phyloP scores from a whole-genome alignment of 2,888 invertebrate species.

The Leptopterna dolabrata region DNA sequence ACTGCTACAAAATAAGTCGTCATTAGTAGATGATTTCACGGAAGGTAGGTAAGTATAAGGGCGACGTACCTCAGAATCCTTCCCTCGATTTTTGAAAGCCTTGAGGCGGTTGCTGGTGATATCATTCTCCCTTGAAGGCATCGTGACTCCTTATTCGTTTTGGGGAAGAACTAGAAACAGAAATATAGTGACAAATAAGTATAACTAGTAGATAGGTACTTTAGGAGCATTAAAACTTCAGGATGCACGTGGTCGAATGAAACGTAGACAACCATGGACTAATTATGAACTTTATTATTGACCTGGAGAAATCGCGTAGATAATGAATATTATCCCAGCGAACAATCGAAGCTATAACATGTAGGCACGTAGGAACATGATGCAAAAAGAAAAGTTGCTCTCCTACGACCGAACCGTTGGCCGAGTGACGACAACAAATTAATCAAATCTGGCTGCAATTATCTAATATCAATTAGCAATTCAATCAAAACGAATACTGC shows the following conservation, averaged over 20 bases:
- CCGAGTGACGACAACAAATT: no score
- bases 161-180: background rate
- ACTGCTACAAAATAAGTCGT: no score
- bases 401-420: no score
- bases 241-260: background rate
- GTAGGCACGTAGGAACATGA: background rate
- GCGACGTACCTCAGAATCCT: slow-evolving; percentile 80
- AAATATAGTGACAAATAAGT: background rate
- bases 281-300: background rate
- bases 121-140: slow-evolving; percentile 73
- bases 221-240: background rate
- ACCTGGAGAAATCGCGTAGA: background rate
- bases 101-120: slow-evolving; percentile 71
- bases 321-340: background rate
- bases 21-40: no score
- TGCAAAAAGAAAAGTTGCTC: no score
- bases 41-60: no score
- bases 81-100: slow-evolving; percentile 83
- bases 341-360: background rate
- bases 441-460: no score
- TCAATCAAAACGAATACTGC: no score
- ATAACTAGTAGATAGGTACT: background rate
- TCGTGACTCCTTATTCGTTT: slow-evolving; percentile 66
- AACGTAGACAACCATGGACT: background rate
- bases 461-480: no score